Base-by-base conservation (phyloP, 2,888 invertebrate genomes). In the Clistopyga incitator region DNA sequence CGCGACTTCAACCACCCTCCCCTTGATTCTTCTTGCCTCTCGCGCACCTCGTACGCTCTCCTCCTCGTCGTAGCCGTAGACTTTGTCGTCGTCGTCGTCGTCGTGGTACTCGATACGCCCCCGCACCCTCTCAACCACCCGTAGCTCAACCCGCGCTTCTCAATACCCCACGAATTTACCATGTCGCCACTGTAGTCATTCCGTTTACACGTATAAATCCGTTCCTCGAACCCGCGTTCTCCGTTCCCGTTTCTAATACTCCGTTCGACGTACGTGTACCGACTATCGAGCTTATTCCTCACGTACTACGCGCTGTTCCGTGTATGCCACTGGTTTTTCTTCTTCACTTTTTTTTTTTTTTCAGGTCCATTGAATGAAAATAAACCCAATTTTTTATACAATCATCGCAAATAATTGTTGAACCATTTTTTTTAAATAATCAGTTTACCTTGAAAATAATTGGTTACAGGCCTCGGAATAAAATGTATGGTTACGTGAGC, bases 1-100 rank as follows among this genome's bases (percentile, higher is more conserved):
- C 88, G 87, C 85, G 87, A 86, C 86, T 87, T 87, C 88, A 85
- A 85, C 82, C 88, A 85, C 82, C 88, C 85, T 84, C 83, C 70
- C 54, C 75, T 34, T 72, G 70, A 79, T 56, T 34, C 84, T 76
- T 72, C 45, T 76, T 68, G 59, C 76, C 74, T 65, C 71, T 61
- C 74, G 65, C 34, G 45, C 20, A 47, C 47, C 15, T 61, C 29
- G 67, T 82, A 6, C 3, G 18, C 47, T 52, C 47, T 72, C 67
- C 84, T 84, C 70, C 25, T 56, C 80, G 65, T 79, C 84, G 81
- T 23, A 45, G 45, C 45, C 15, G 29, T 84, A 81, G 80, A 75
- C 79, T 59, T 75, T 65, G 47, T 65, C 42, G 59, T 61, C 34
- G 56, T 67, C 54, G 64, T 75, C 59, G 47, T 65, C 42, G 59